Conservation (phyloP, 1,140 invertebrate species). For the Apis laboriosa region DNA sequence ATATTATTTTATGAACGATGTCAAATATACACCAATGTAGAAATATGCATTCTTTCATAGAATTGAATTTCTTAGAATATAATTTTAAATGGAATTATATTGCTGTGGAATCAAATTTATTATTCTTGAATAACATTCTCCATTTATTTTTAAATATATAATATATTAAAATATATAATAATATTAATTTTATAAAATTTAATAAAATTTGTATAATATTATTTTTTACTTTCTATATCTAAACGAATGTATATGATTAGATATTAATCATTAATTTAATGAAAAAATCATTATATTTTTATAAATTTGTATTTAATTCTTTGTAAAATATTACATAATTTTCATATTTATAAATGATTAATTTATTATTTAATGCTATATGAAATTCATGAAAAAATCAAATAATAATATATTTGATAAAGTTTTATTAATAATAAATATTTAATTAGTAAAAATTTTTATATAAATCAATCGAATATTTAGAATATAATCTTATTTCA, state of each 20-base stretch:
- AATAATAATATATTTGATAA: not conserved
- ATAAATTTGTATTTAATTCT: too few species aligned
- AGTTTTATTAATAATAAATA: not conserved
- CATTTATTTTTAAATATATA: not conserved
- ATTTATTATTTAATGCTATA: not conserved
- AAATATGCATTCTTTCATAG: not conserved
- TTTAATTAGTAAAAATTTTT: slow-evolving; percentile 37
- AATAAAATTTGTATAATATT: not conserved
- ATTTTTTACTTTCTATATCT: not conserved
- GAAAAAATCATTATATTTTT: too few species aligned
- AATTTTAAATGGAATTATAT: not conserved
- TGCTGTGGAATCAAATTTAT: not conserved
- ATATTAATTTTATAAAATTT: not conserved
- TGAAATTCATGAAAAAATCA: not conserved
- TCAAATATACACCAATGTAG: not conserved
- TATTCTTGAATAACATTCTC: not conserved
- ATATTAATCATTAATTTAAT: too few species aligned
- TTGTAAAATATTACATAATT: too few species aligned
- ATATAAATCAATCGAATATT: slow-evolving; percentile 43
- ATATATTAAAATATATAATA: not conserved
- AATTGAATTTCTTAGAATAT: not conserved
- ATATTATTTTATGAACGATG: not conserved
- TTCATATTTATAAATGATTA: not conserved
- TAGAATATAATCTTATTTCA: slow-evolving; percentile 48
- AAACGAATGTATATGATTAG: too few species aligned